Evolutionary conservation across 1,140 invertebrate species (phyloP), one percentile per base, ranked within the genome.

Genomic region (Planococcus citri): DNA sequence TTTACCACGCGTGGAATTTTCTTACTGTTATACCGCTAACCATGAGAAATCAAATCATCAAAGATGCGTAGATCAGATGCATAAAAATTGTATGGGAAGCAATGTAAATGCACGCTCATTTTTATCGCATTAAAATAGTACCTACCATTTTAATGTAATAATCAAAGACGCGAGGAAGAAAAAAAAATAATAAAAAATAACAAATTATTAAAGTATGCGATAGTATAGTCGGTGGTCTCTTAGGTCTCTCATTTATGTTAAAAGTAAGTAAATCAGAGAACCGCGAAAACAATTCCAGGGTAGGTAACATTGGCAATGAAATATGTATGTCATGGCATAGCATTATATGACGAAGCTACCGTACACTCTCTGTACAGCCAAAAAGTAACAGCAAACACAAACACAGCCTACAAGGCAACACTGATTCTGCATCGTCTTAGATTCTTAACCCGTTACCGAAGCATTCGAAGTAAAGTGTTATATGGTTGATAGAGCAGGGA

Each of bases 401-500:
- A n/a, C n/a, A n/a, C n/a, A n/a, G 41, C 6, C 41, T n/a, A 17
- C 22, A 64, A 2, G 25, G 60, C 60, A 64, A 64, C 60, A 24
- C 60, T 64, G 60, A 64, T 25, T 64, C 60, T 4, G 20, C 60
- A 27, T 17, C 60, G 60, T 64, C 60, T 64, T 25, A 27, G 25
- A 64, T 64, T 64, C 60, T 64, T 64, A 64, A 64, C 60, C 60
- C 60, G 60, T 64, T 64, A 64, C 25, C 60, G 60, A 64, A 64
- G 60, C 21, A 58, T n/a, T 58, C 3, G 29, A 33, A 33, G 17
- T 58, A 64, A 64, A 64, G 25, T 64, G 60, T 64, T 64, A 64
- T 64, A 64, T 27, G 60, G 41, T 51, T 51, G 41, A 51, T 64
- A 27, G 60, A 64, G 60, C 25, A 25, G 22, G 14, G 60, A 27